These are phyloP conservation scores for Stichodactyla mertensii DNA, from an alignment of 64 coral and sea anemone species.

Conservation along the genomic window DNA sequence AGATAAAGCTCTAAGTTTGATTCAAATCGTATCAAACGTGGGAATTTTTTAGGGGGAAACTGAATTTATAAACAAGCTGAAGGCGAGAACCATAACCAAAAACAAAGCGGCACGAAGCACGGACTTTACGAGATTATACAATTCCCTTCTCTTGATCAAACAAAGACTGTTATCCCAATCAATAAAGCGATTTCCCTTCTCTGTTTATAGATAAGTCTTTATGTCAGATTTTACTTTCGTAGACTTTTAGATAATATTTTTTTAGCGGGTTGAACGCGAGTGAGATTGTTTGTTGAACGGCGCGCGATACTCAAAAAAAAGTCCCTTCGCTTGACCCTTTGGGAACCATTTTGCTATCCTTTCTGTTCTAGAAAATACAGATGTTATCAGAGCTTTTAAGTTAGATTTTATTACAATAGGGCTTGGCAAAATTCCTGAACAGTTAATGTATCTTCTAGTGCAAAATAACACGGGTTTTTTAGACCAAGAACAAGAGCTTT, in stretches of 20 bases:
- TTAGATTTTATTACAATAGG: slow-evolving; percentile 1
- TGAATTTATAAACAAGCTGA: background rate
- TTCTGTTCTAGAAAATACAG: background rate
- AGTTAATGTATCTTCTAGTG: background rate
- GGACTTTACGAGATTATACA: background rate
- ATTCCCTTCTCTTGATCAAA: background rate
- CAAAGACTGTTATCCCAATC: background rate
- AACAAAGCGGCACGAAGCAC: background rate
- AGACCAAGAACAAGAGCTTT: too few relatives aligned
- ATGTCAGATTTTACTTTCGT: background rate
- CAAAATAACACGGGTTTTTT: background rate
- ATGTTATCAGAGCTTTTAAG: background rate
- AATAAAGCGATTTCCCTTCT: background rate
- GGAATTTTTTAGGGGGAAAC: background rate
- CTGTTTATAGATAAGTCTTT: background rate
- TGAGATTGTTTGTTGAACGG: background rate
- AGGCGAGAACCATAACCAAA: background rate
- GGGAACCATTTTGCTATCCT: background rate
- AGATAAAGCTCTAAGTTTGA: background rate
- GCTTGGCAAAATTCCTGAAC: background rate
- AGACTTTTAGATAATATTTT: background rate
- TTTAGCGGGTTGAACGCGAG: background rate
- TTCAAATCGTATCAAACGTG: background rate
- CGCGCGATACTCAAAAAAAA: background rate
- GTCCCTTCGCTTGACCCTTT: background rate